Base-by-base conservation (phyloP, 2,113 vertebrate genomes). In the Petrocephalus microphthalmus region DNA sequence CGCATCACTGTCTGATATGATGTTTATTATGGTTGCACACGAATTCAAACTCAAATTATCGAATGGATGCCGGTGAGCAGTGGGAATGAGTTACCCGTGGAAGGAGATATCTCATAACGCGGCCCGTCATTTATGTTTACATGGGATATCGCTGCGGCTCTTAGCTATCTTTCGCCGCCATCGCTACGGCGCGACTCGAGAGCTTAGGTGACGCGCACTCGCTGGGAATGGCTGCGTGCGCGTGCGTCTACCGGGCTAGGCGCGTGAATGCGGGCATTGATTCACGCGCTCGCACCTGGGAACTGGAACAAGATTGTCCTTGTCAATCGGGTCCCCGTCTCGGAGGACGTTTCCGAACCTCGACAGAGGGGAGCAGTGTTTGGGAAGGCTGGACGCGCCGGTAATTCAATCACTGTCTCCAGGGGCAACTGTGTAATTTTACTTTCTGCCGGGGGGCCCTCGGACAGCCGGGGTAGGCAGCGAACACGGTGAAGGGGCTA, bases 401-500 rank as follows among this genome's bases (percentile, higher is more conserved):
- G 60, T 71, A 60, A 87, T 51, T 87, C 60, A 87, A 52, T 87
- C 33, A 71, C 47, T 52, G 60, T 87, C 60, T 29, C 22, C 45
- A 0, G 86, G 81, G 86, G 47, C 47, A 87, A 87, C 60, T 49
- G 42, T 17, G 86, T 17, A 17, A 13, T 87, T 87, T 87, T 45
- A 1, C 47, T 49, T 84, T 84, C 11, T 0, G 5, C 33, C 29
- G 60, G 71, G 71, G 81, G 51, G 15, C 49, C 51, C 51, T 56
- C 67, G 47, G 42, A 51, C 17, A 19, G 42, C 42, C 3, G 37
- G 19, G 81, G 5, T 8, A 4, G 78, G 17, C 42, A 8, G 17
- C 2, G 33, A 2, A 7, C 45, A 20, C 19, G 49, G 49, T 53
- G 25, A 13, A 49, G 45, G 22, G 45, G 10, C 20, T 47, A 4